Percentiles rank a stretch among this genome's conserved stretches.
Conservation (phyloP, 2,113 vertebrate species). For the Argyrosomus japonicus region DNA sequence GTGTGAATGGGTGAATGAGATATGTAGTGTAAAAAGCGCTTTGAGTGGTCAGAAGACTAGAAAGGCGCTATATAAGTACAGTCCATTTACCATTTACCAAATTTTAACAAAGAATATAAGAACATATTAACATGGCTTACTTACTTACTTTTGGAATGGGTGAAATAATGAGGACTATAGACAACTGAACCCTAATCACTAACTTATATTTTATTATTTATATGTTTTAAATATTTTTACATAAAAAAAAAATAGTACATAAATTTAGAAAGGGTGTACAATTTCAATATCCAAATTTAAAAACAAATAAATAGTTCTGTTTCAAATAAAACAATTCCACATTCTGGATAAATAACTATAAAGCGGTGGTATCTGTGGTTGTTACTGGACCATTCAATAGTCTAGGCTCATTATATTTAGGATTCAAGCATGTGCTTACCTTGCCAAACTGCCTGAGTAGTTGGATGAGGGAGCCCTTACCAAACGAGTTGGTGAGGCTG, state of each 20-base stretch:
- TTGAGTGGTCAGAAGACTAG: no score
- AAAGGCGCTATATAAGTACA: no score
- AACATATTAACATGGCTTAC: no score
- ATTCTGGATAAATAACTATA: not conserved
- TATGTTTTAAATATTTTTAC: not conserved
- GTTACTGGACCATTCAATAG: not conserved
- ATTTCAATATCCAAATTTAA: slow-evolving; percentile 5
- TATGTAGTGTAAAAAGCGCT: no score
- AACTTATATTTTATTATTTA: not conserved
- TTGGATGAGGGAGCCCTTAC: slow-evolving; percentile 98
- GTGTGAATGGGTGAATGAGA: no score
- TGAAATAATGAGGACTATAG: not conserved
- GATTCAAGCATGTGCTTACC: slow-evolving; percentile 79
- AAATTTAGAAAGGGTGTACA: not conserved
- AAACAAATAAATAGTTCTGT: slow-evolving; percentile 5
- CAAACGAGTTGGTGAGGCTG: slow-evolving; percentile 97
- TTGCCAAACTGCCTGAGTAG: slow-evolving; percentile 98
- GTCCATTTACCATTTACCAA: no score
- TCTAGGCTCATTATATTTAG: not conserved
- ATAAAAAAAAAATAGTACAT: not conserved
- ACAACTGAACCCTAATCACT: not conserved
- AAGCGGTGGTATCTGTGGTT: not conserved
- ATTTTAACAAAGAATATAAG: no score
- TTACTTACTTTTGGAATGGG: not conserved
- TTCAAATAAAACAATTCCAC: slow-evolving; percentile 39